Conservation (phyloP, 2,113 vertebrate species). For the Otocyon megalotis region DNA sequence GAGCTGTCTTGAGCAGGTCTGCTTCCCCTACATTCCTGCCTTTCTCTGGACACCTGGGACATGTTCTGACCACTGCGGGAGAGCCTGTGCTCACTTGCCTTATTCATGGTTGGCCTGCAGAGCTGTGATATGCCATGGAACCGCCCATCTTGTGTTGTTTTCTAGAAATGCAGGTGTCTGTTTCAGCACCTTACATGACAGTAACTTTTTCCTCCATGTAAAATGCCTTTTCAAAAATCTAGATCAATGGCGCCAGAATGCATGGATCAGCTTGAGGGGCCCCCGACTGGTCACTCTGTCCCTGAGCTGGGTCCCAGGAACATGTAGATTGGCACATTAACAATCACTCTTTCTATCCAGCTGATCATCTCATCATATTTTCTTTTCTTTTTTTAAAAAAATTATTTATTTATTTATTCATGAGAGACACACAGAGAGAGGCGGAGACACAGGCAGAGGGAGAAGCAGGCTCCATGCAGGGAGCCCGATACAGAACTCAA, state of each 20-base stretch:
- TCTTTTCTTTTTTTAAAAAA: no score
- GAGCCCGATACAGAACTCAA: no score
- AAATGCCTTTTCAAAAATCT: neutral
- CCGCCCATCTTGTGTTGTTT: neutral
- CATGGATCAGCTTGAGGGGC: no score
- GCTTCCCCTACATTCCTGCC: neutral
- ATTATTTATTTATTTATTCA: no score
- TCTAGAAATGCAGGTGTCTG: no score
- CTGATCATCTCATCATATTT: neutral
- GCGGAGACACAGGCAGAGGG: no score
- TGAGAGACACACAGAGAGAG: no score
- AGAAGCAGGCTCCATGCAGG: no score
- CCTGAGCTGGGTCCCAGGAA: neutral
- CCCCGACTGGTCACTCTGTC: neutral
- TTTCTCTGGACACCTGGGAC: neutral
- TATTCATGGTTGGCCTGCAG: neutral
- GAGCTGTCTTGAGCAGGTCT: no score
- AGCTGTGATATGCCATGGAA: accelerated
- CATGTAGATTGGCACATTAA: no score
- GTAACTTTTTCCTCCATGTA: no score
- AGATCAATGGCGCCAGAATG: neutral
- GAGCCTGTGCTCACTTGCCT: accelerated
- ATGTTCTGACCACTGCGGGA: accelerated
- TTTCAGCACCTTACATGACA: no score
- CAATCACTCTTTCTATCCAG: neutral